These are phyloP conservation scores for Trigoniulus corallinus DNA, from an alignment of 1,140 invertebrate genomes.

Conservation along the genomic window DNA sequence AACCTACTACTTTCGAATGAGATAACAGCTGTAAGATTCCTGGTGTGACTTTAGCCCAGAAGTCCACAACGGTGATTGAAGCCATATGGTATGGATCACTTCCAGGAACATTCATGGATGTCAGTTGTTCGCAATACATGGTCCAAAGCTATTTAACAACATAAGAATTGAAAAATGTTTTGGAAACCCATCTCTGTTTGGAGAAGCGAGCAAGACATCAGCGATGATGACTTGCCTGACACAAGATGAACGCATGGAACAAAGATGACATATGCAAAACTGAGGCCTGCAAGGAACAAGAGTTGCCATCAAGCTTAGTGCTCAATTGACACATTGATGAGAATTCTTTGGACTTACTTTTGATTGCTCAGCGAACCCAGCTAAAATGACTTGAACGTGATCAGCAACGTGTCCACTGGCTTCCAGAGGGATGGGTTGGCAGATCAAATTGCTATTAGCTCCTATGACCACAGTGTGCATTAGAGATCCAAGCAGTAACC, in stretches of 20 bases:
- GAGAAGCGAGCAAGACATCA: not conserved
- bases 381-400: conserved; percentile 81
- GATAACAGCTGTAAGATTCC: conserved; percentile 82
- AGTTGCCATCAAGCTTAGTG: too few species aligned
- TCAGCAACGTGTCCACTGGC: conserved; percentile 90
- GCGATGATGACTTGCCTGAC: conserved; percentile 38
- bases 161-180: too few species aligned
- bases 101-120: conserved; percentile 37
- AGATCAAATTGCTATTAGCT: conserved; percentile 23
- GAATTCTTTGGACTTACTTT: conserved; percentile 35
- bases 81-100: conserved; percentile 24
- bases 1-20: conserved; percentile 73
- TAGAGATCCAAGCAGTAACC: conserved; percentile 85
- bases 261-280: conserved; percentile 77
- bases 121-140: conserved; percentile 84
- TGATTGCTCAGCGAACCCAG: conserved; percentile 90
- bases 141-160: conserved; percentile 69
- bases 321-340: conserved; percentile 7
- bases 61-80: conserved; percentile 64
- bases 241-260: conserved; percentile 48
- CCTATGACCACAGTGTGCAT: conserved; percentile 59
- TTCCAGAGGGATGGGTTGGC: conserved; percentile 85
- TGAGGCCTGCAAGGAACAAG: conserved; percentile 34
- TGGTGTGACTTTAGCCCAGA: conserved; percentile 96
- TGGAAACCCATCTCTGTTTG: too few species aligned